phyloP scores from a whole-genome alignment of 2,888 invertebrate genomes.

The Andrena bicolor region DNA sequence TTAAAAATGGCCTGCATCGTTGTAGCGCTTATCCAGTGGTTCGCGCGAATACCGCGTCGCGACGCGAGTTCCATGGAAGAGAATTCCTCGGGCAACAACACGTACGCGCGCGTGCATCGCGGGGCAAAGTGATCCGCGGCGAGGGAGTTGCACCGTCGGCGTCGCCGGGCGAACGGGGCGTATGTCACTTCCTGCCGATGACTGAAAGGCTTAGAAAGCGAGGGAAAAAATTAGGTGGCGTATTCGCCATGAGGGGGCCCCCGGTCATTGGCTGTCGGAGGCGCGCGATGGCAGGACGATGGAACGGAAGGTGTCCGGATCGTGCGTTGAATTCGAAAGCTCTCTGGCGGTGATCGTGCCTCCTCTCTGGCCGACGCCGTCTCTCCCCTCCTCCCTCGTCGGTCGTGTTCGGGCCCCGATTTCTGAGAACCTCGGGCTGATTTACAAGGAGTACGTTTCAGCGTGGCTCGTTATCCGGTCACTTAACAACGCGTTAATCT shows the following conservation, averaged over 20 bases:
- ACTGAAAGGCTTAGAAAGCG: conserved; percentile 64
- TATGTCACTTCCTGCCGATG: conserved; percentile 68
- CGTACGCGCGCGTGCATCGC: conserved; percentile 48
- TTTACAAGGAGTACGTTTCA: conserved; percentile 65
- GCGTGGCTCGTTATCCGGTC: conserved; percentile 39
- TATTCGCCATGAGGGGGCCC: conserved; percentile 58
- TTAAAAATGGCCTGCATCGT: no score
- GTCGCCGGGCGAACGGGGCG: conserved; percentile 22
- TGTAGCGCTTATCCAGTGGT: background rate
- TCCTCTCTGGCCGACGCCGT: conserved; percentile 37
- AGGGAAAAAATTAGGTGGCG: conserved; percentile 69
- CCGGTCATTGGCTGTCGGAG: conserved; percentile 56
- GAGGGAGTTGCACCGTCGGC: conserved; percentile 9
- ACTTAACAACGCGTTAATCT: conserved; percentile 61
- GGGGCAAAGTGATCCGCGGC: conserved; percentile 48
- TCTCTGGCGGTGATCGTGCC: conserved; percentile 55
- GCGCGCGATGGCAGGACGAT: conserved; percentile 65
- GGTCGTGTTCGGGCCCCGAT: conserved; percentile 52
- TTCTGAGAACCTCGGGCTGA: conserved; percentile 65
- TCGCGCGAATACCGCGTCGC: background rate
- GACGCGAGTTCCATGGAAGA: conserved; percentile 28
- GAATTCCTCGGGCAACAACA: conserved; percentile 43
- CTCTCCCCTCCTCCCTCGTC: background rate
- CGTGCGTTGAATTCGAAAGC: conserved; percentile 80
- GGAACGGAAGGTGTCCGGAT: conserved; percentile 81